These are phyloP conservation scores for Acanthurus leucopareius DNA, from an alignment of 2,797 vertebrate genomes.

Conservation along the genomic window DNA sequence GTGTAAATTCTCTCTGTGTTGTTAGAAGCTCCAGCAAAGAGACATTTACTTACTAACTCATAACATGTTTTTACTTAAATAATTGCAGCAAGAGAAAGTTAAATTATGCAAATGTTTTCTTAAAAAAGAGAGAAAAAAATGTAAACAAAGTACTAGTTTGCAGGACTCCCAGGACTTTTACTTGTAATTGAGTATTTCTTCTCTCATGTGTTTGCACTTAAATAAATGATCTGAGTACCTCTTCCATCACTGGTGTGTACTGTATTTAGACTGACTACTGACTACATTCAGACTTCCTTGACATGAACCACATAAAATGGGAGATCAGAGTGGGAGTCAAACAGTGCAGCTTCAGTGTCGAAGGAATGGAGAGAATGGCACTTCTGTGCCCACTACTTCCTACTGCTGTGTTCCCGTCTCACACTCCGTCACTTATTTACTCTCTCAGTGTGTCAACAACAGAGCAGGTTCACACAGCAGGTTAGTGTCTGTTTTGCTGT, in stretches of 20 bases:
- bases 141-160: neutral
- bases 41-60: neutral
- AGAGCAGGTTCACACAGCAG: constrained; percentile 65
- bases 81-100: neutral
- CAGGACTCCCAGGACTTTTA: neutral
- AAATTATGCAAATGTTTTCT: neutral
- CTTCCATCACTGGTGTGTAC: neutral
- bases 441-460: constrained; percentile 52
- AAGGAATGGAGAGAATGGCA: constrained; percentile 87
- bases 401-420: constrained; percentile 61
- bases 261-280: constrained; percentile 26
- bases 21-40: neutral
- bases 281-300: constrained; percentile 34
- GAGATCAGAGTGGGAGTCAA: constrained; percentile 78
- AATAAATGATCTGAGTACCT: neutral
- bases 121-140: neutral
- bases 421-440: constrained; percentile 56
- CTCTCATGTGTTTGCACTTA: neutral
- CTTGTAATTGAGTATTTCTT: neutral
- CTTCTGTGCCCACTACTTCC: constrained; percentile 82
- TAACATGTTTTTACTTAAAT: neutral
- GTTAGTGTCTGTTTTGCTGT: constrained; percentile 70
- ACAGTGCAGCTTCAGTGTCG: constrained; percentile 82
- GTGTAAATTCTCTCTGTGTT: neutral
- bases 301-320: constrained; percentile 45